A percentile compares a stretch with the other conserved stretches of the same genome.
These are phyloP conservation scores for Phoronis australis DNA, from an alignment of 2,888 invertebrate genomes.

Conservation along the genomic window DNA sequence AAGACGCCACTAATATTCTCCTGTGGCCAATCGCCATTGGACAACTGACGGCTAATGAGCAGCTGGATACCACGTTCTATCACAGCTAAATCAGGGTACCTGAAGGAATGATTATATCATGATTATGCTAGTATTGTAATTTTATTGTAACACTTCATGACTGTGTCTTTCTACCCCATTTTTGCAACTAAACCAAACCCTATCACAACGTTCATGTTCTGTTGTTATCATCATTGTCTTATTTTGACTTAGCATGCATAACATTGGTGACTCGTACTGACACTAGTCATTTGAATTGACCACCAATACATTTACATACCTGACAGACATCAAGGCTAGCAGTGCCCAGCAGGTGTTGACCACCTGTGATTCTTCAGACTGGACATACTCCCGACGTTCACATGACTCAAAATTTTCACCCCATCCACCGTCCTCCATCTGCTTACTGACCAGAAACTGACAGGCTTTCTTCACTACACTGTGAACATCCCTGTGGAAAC, in stretches of 20 bases:
- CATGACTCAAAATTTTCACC: slow-evolving; percentile 45
- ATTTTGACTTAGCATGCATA: background rate
- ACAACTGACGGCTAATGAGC: slow-evolving; percentile 27
- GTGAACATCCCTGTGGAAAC: slow-evolving; percentile 5
- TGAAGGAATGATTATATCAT: slow-evolving; percentile 15
- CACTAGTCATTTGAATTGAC: background rate
- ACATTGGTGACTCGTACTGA: background rate
- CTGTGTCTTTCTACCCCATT: no score
- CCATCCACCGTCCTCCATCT: slow-evolving; percentile 41
- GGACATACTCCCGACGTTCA: slow-evolving; percentile 31
- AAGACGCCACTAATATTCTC: slow-evolving; percentile 43
- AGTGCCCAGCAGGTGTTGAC: slow-evolving; percentile 43
- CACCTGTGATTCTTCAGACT: slow-evolving; percentile 30
- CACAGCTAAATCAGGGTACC: slow-evolving; percentile 31
- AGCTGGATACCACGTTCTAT: slow-evolving; percentile 30
- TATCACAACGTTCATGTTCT: no score
- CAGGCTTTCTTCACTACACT: slow-evolving; percentile 17
- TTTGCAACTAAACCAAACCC: no score
- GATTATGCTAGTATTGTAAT: no score
- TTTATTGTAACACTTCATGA: no score
- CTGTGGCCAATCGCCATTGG: slow-evolving; percentile 42
- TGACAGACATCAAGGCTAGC: slow-evolving; percentile 39
- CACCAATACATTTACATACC: slow-evolving; percentile 17
- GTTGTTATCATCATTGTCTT: background rate
- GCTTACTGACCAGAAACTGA: slow-evolving; percentile 28